Conservation (phyloP, 2,797 vertebrate species). For the Dipus sagitta region DNA sequence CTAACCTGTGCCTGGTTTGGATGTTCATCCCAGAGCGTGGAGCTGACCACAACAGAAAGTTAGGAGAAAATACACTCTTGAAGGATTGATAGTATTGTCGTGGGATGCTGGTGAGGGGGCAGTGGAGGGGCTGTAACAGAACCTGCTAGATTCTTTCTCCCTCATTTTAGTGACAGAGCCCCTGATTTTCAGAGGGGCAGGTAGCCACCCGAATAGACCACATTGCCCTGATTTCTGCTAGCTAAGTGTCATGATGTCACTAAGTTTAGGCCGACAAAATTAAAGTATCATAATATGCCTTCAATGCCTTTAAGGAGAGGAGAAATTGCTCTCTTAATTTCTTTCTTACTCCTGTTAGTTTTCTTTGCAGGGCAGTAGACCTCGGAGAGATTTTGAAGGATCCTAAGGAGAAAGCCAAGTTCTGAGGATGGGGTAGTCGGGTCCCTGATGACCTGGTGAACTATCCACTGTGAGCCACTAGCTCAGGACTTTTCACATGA, state of each 20-base stretch:
- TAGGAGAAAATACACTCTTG: not conserved
- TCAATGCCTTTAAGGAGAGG: not conserved
- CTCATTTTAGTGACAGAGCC: not conserved
- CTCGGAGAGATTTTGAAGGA: constrained; percentile 24
- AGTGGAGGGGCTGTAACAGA: not conserved
- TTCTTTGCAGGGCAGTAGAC: not conserved
- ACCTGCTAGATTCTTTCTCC: not conserved
- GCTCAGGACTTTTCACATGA: not conserved
- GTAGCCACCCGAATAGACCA: not conserved
- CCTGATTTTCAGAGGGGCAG: not conserved
- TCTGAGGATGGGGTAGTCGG: not conserved
- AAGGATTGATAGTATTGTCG: not conserved
- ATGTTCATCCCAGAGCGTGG: too few relatives aligned
- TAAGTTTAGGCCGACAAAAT: not conserved
- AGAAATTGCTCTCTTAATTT: not conserved
- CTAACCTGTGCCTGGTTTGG: too few relatives aligned
- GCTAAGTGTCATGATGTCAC: not conserved
- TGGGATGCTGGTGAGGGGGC: too few relatives aligned
- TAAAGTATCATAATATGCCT: not conserved
- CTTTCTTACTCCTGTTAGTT: not conserved
- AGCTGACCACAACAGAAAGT: not conserved
- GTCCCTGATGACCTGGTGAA: not conserved
- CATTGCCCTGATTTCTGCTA: not conserved
- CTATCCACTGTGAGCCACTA: not conserved
- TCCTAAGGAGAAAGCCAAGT: constrained; percentile 10